Conservation (phyloP, 2,888 invertebrate species). For the Athrips mouffetella region DNA sequence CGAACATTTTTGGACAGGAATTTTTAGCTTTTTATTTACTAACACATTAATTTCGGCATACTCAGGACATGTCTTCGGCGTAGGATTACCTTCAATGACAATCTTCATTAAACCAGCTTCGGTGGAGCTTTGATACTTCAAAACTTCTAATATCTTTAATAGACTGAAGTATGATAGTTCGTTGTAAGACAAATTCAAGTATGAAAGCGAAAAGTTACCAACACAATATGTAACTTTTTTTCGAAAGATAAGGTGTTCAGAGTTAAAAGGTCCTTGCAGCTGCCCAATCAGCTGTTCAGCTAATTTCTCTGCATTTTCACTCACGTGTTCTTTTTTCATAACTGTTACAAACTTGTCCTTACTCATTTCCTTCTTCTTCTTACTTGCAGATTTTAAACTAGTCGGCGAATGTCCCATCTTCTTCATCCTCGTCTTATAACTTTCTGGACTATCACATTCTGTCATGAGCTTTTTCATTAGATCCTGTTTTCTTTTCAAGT, state of each 20-base stretch:
- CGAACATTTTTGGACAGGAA: no score
- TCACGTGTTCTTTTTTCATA: not conserved
- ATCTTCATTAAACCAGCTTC: slow-evolving; percentile 41
- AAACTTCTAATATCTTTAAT: slow-evolving; percentile 34
- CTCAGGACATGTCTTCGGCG: slow-evolving; percentile 39
- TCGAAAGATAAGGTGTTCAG: slow-evolving; percentile 23
- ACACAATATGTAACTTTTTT: slow-evolving; percentile 31
- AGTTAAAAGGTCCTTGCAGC: slow-evolving; percentile 36
- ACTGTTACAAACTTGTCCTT: not conserved
- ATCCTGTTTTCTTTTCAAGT: slow-evolving; percentile 17
- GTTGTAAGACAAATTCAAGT: slow-evolving; percentile 54
- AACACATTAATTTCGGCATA: not conserved
- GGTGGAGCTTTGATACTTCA: slow-evolving; percentile 37
- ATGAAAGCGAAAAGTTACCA: slow-evolving; percentile 47
- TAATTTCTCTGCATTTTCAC: not conserved
- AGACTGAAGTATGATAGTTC: slow-evolving; percentile 38
- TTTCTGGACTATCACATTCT: no score
- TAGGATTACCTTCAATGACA: slow-evolving; percentile 46
- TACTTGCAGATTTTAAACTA: not conserved
- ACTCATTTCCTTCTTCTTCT: not conserved
- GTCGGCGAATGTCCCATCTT: no score
- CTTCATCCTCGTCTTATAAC: no score
- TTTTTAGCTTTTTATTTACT: not conserved
- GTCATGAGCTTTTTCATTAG: slow-evolving; percentile 18
- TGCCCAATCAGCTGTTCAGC: not conserved